These are phyloP conservation scores for Sylvicola cinctus DNA, from an alignment of 2,888 invertebrate species.

Conservation along the genomic window DNA sequence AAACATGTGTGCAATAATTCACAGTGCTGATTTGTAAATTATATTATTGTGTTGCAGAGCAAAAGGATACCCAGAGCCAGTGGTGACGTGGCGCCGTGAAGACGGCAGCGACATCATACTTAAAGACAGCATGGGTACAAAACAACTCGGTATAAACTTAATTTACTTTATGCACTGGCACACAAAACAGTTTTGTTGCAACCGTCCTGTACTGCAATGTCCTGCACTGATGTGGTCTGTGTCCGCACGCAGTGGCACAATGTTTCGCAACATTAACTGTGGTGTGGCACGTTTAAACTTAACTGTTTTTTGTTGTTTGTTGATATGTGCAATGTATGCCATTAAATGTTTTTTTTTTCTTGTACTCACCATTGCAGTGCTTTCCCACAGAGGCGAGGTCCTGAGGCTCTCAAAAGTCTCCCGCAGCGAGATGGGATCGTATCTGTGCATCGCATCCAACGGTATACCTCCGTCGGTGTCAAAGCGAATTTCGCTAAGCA, in stretches of 20 bases:
- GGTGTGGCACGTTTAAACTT: neutral
- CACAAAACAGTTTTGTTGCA: no score
- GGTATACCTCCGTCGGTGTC: slow-evolving; percentile 74
- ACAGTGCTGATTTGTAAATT: no score
- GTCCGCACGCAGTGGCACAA: neutral
- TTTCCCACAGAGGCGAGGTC: slow-evolving; percentile 52
- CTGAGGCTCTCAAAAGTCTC: slow-evolving; percentile 60
- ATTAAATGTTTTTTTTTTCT: neutral
- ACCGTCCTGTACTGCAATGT: no score
- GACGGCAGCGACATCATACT: slow-evolving; percentile 62
- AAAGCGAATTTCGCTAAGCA: slow-evolving; percentile 71
- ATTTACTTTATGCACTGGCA: no score
- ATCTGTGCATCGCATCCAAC: slow-evolving; percentile 76
- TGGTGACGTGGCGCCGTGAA: slow-evolving; percentile 66
- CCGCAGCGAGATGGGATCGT: slow-evolving; percentile 76
- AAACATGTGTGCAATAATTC: no score
- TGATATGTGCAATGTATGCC: neutral
- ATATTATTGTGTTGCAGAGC: slow-evolving; percentile 36
- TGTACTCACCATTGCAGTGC: slow-evolving; percentile 29
- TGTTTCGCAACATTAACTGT: neutral
- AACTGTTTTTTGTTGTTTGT: neutral
- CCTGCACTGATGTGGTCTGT: no score
- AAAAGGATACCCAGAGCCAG: slow-evolving; percentile 58
- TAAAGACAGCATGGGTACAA: slow-evolving; percentile 42
- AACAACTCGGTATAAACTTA: slow-evolving; percentile 32